Evolutionary conservation across 1,140 invertebrate genomes (phyloP), one percentile per base, ranked within the genome.

Genomic region (Bombus affinis): DNA sequence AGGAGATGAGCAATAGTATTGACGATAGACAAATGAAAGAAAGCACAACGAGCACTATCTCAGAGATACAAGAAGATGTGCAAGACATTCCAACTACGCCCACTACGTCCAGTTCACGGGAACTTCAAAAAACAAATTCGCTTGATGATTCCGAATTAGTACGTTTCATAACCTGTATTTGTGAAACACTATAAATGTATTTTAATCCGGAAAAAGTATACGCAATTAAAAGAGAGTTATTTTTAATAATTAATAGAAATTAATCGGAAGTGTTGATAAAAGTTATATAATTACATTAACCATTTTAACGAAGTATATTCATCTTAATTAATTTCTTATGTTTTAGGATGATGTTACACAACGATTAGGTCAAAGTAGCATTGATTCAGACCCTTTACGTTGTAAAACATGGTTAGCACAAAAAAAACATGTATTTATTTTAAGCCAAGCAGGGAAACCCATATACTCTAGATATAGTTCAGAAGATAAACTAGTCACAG

Each of bases 391-490:
- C 89, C 95, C 95, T 3, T 78, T 95, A 47, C 93, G 88, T 39
- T 94, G 94, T 59, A 95, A 95, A 80, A 87, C 81, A 72, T 98
- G 98, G 97, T 96, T 97, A 68, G 96, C 96, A 4, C 97, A 98
- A 88, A 97, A 97, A 76, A 99, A 99, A 93, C 98, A 99, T 95
- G 96, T 99, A 62, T 99, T 99, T 95, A 98, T 99, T 89, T 94
- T 99, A 13, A 99, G 98, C 95, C 97, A 98, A 93, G 98, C 98
- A 32, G 98, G 99, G 22, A 99, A 99, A 95, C 98, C 99, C 37
- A 98, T 99, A 86, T 99, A 99, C 95, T 98, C 98, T 44, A 97
- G 98, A 96, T 98, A 96, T 77, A 94, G 98, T 79, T 98, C 97
- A 94, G 99, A 99, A 96, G 98, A 99, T 91, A 98, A 98, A 94